These are phyloP conservation scores for Aphaenogaster rudis DNA, from an alignment of 1,140 invertebrate genomes.

Conservation along the genomic window DNA sequence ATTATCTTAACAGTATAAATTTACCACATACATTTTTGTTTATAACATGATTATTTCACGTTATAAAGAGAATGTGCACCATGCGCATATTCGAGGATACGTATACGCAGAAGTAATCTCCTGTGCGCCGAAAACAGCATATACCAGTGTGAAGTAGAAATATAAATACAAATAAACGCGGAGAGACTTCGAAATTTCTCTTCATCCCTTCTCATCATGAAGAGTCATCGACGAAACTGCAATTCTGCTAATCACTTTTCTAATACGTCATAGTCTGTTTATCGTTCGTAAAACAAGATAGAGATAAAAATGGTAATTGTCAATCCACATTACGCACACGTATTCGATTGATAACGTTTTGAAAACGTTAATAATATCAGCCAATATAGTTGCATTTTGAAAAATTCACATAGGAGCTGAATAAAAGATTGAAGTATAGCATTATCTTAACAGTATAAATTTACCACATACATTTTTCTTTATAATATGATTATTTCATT, in stretches of 20 bases:
- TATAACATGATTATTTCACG: not conserved
- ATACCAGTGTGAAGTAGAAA: not conserved
- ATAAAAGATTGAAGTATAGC: not conserved
- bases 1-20: not conserved
- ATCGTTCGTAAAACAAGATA: not conserved
- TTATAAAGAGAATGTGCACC: not conserved
- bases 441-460: not conserved
- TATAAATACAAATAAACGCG: not conserved
- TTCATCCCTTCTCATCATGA: not conserved
- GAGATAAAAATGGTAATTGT: slow-evolving; percentile 1
- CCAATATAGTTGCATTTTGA: not conserved
- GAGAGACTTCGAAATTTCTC: too few relatives aligned
- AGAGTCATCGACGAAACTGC: not conserved
- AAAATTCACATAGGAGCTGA: not conserved
- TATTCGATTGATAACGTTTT: not conserved
- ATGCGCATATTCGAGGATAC: not conserved
- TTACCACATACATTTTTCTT: not conserved
- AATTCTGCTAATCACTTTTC: slow-evolving; percentile 13
- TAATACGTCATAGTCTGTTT: not conserved
- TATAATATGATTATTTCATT: not conserved
- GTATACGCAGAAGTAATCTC: slow-evolving; percentile 33
- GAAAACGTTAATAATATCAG: not conserved
- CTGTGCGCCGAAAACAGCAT: not conserved
- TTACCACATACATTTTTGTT: not conserved
- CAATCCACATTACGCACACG: not conserved